Evolutionary conservation across 1,140 invertebrate genomes (phyloP), one percentile per base, ranked within the genome.

Genomic region (Amphibalanus amphitrite): DNA sequence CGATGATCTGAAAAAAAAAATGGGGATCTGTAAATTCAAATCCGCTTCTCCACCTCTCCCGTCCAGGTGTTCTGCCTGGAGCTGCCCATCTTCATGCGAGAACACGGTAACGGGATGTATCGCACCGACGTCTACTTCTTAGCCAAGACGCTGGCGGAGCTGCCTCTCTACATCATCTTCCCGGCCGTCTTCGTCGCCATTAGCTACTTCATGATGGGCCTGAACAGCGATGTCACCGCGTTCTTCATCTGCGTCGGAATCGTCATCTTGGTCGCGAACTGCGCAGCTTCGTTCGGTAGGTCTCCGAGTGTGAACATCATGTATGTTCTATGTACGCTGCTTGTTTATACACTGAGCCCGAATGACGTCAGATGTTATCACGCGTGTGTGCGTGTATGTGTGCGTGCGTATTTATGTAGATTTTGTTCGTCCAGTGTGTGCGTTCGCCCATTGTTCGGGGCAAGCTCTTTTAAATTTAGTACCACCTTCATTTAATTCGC

Each of bases 41-140:
- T 8, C 23, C 6, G 33, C 3, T 23, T 4, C 40, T 71, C 6
- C 69, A 25, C 3, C 3, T 30, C 4, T 69, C 3, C 23, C 69
- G 0, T 82, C 29, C 77, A 97, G 94, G 90, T 93, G 0, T 97
- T 98, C 79, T 95, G 92, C 77, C 83, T 87, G 0, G 95, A 98
- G 80, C 80, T 97, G 20, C 91, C 93, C 0, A 87, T 98, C 70
- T 97, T 97, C 79, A 83, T 97, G 73, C 82, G 93, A 29, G 95
- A 97, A 81, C 89, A 97, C 78, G 86, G 87, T 70, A 93, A 91
- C 76, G 92, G 93, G 29, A 89, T 97, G 84, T 98, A 98, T 77
- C 83, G 94, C 65, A 90, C 90, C 0, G 93, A 95, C 76, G 87
- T 94, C 0, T 98, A 97, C 79, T 98, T 96, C 81, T 79, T 97